These are phyloP conservation scores for Microctenopoma steveboyesi DNA, from an alignment of 2,797 vertebrate species.

Conservation along the genomic window DNA sequence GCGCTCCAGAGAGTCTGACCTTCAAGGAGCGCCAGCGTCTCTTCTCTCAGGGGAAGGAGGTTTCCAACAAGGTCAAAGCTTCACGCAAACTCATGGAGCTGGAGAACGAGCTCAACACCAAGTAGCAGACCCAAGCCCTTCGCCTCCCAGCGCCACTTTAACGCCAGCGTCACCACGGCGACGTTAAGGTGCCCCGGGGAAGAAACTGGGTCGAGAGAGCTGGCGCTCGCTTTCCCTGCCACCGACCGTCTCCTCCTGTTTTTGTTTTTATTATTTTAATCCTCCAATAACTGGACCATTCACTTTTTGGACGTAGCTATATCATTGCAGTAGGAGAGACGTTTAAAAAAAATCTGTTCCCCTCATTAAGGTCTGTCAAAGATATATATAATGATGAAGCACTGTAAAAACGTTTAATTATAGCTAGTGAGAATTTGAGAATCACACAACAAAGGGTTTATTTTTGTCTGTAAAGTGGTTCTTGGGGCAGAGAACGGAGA, in stretches of 20 bases:
- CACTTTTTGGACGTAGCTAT: constrained; percentile 78
- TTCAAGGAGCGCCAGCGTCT: constrained; percentile 98
- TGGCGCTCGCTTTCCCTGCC: constrained; percentile 63
- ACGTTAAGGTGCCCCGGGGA: constrained; percentile 59
- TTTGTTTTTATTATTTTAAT: constrained; percentile 68
- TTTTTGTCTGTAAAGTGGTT: constrained; percentile 85
- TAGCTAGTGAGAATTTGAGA: constrained; percentile 75
- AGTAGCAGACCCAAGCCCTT: constrained; percentile 83
- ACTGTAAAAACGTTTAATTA: constrained; percentile 89
- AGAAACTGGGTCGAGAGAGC: constrained; percentile 42
- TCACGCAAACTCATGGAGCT: constrained; percentile 97
- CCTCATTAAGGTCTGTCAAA: constrained; percentile 73
- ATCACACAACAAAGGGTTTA: constrained; percentile 80
- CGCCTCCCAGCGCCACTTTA: constrained; percentile 44
- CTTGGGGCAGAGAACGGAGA: constrained; percentile 70
- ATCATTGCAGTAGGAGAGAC: constrained; percentile 79
- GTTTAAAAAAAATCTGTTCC: constrained; percentile 47
- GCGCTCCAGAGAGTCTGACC: constrained; percentile 92
- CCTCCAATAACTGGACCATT: constrained; percentile 82
- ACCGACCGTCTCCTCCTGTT: constrained; percentile 63
- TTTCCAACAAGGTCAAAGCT: constrained; percentile 97
- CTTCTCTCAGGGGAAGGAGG: constrained; percentile 98
- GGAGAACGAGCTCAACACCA: constrained; percentile 98
- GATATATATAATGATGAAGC: constrained; percentile 84
- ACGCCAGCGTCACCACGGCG: constrained; percentile 5